Conservation (phyloP, 2,888 invertebrate species). For the Campaea margaritaria region DNA sequence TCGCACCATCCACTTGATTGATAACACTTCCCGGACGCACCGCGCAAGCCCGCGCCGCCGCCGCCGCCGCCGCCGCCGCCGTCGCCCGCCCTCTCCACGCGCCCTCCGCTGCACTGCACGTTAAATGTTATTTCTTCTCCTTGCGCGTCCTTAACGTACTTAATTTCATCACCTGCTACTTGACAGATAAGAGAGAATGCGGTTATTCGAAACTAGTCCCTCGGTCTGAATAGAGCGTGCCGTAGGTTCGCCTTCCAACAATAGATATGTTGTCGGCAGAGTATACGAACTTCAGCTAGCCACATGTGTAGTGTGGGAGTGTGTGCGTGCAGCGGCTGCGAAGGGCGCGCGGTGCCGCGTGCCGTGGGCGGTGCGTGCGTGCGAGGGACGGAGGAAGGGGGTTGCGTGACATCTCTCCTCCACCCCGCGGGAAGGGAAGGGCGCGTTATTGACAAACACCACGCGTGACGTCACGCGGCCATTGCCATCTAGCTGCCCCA, state of each 20-base stretch:
- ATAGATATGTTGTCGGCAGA: too few relatives aligned
- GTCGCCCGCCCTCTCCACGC: not conserved
- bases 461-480: conserved; percentile 37
- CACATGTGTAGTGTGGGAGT: too few relatives aligned
- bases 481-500: conserved; percentile 16
- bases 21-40: conserved; percentile 53
- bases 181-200: too few relatives aligned
- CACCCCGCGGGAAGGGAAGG: conserved; percentile 21
- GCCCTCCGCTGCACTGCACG: too few relatives aligned
- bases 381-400: conserved; percentile 27
- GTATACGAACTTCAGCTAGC: too few relatives aligned
- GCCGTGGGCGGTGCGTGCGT: conserved; percentile 10
- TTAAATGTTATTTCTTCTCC: too few relatives aligned
- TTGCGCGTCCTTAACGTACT: too few relatives aligned
- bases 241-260: too few relatives aligned
- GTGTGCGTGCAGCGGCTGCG: not conserved
- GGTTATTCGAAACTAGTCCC: too few relatives aligned
- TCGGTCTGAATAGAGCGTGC: too few relatives aligned
- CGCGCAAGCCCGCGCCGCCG: conserved; percentile 22
- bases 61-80: conserved; percentile 6
- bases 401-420: conserved; percentile 22
- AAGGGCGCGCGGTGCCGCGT: conserved; percentile 18
- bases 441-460: conserved; percentile 53
- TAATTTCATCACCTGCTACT: too few relatives aligned
- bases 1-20: conserved; percentile 57